Evolutionary conservation across 1,140 invertebrate species (phyloP).

Genomic region (Sinella curviseta): DNA sequence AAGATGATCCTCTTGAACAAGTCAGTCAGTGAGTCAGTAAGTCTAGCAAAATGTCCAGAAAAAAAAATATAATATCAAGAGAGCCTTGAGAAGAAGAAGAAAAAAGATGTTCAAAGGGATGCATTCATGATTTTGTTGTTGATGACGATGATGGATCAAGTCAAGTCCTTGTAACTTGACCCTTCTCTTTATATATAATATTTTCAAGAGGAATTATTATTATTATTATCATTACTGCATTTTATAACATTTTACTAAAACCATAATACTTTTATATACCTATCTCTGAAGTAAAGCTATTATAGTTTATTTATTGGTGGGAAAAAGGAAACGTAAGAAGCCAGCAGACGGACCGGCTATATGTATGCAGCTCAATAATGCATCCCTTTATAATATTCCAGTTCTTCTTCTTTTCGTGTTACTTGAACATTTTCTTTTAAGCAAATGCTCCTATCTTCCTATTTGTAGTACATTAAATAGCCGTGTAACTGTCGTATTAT

Average conservation of each 20-base stretch:
- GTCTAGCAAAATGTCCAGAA: constrained; percentile 1
- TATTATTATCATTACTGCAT: not conserved
- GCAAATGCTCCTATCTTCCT: not conserved
- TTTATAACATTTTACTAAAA: not conserved
- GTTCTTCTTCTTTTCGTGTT: not conserved
- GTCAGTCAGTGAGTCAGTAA: not conserved
- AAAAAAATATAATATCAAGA: not conserved
- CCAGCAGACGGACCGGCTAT: not conserved
- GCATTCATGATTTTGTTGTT: too few relatives aligned
- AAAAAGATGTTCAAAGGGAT: not conserved
- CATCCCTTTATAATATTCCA: too few relatives aligned
- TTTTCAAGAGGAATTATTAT: not conserved
- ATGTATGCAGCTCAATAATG: too few relatives aligned
- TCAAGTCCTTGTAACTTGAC: constrained; percentile 23
- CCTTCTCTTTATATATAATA: constrained; percentile 2
- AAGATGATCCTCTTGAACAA: constrained; percentile 8
- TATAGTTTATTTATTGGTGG: not conserved
- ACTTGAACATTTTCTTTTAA: not conserved
- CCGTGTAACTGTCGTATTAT: constrained; percentile 10
- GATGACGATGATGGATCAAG: not conserved
- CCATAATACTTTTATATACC: too few relatives aligned
- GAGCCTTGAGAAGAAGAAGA: not conserved
- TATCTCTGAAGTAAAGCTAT: too few relatives aligned
- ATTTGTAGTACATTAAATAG: constrained; percentile 2
- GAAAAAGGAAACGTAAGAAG: not conserved